phyloP scores from a whole-genome alignment of 2,888 invertebrate genomes.

The Barypeithes pellucidus region DNA sequence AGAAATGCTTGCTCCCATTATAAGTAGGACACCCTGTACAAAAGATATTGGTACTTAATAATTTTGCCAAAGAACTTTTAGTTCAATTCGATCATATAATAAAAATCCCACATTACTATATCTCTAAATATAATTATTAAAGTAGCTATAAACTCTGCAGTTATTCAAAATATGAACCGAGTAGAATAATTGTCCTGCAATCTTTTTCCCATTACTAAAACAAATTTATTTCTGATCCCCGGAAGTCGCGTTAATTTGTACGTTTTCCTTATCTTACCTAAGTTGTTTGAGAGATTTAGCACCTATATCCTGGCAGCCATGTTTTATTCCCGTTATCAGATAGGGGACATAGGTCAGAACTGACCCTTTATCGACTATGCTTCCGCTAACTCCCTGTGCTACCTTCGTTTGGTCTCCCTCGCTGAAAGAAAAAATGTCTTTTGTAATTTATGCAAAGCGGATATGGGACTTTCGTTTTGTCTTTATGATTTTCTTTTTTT shows the following conservation, averaged over 20 bases:
- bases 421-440: constrained; percentile 75
- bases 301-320: constrained; percentile 98
- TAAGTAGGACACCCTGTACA: too few relatives aligned
- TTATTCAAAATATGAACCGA: not conserved
- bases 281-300: constrained; percentile 80
- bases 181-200: not conserved
- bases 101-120: too few relatives aligned
- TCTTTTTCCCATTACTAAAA: constrained; percentile 5
- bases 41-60: too few relatives aligned
- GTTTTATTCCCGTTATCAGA: constrained; percentile 93
- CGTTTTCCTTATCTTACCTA: constrained; percentile 67
- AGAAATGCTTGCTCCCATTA: too few relatives aligned
- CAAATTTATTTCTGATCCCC: constrained; percentile 35
- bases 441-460: not conserved
- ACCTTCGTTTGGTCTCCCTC: constrained; percentile 96
- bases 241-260: constrained; percentile 39
- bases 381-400: constrained; percentile 98
- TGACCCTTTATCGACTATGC: constrained; percentile 98
- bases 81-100: too few relatives aligned
- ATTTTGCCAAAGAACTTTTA: too few relatives aligned
- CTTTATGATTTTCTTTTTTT: too few relatives aligned
- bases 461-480: too few relatives aligned
- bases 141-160: too few relatives aligned
- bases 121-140: too few relatives aligned
- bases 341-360: constrained; percentile 96